Conservation (phyloP, 2,113 vertebrate genomes). For the Cyanoderma ruficeps region DNA sequence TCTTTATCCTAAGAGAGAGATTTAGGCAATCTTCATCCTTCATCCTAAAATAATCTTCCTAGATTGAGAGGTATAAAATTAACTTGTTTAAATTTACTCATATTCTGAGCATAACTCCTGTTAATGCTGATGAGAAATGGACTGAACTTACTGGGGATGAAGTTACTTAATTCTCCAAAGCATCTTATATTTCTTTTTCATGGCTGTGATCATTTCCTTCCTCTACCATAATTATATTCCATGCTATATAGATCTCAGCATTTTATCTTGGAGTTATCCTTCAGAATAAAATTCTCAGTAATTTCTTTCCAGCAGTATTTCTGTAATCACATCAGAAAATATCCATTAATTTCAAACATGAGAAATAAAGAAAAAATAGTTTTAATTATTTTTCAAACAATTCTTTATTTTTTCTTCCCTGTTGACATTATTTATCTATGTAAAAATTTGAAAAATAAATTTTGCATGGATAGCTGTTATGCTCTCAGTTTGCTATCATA, state of each 20-base stretch:
- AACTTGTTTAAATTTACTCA: slow-evolving; percentile 27
- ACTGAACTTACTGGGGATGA: not conserved
- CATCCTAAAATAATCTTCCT: not conserved
- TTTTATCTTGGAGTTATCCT: not conserved
- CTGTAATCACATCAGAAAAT: not conserved
- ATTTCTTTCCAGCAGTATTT: not conserved
- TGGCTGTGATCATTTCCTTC: slow-evolving; percentile 1
- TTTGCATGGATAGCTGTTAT: not conserved
- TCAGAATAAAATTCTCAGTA: not conserved
- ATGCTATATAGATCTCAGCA: not conserved
- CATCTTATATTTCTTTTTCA: slow-evolving; percentile 53
- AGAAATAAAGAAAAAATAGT: not conserved
- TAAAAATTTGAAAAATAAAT: not conserved
- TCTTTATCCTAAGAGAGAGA: not conserved
- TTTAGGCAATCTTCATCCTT: not conserved
- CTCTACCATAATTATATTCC: not conserved
- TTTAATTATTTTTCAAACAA: not conserved
- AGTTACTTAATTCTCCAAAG: slow-evolving; percentile 42
- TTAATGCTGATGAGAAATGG: slow-evolving; percentile 42
- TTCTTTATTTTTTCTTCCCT: not conserved
- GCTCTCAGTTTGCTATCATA: not conserved
- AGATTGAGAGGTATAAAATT: not conserved
- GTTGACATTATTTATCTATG: not conserved
- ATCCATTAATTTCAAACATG: not conserved
- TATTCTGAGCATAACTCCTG: not conserved